Evolutionary conservation across 1,140 invertebrate genomes (phyloP).

Genomic region (Drosophila tani): DNA sequence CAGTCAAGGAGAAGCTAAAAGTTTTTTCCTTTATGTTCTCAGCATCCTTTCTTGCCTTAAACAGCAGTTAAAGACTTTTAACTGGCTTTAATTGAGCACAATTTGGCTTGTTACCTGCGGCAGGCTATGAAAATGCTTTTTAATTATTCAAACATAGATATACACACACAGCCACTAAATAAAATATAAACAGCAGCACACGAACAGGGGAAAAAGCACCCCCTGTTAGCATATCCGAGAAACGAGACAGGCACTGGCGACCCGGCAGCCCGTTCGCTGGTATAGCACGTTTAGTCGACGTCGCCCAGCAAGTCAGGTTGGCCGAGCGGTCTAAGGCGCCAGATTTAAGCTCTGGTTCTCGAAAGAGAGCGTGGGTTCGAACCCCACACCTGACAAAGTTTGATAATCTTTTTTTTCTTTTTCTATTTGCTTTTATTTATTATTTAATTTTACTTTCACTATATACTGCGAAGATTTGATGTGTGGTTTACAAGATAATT

Average conservation of each 20-base stretch:
- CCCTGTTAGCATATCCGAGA: constrained; percentile 16
- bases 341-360: constrained; percentile 91
- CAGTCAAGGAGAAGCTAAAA: constrained; percentile 3
- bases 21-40: not conserved
- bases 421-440: constrained; percentile 11
- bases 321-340: constrained; percentile 91
- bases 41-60: constrained; percentile 9
- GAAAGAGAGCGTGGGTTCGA: constrained; percentile 90
- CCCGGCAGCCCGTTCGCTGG: constrained; percentile 13
- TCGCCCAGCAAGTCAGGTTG: constrained; percentile 86
- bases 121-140: not conserved
- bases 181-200: not conserved
- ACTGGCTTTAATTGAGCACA: constrained; percentile 1
- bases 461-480: not conserved
- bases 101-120: constrained; percentile 2
- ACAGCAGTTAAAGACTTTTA: not conserved
- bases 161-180: constrained; percentile 8
- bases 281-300: constrained; percentile 53
- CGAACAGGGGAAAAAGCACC: constrained; percentile 20
- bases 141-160: constrained; percentile 9
- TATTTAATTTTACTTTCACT: not conserved
- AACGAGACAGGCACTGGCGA: constrained; percentile 6
- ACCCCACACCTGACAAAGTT: constrained; percentile 89
- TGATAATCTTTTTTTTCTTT: constrained; percentile 28
- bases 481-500: not conserved